Conservation (phyloP, 2,888 invertebrate species). For the Agrochola litura region DNA sequence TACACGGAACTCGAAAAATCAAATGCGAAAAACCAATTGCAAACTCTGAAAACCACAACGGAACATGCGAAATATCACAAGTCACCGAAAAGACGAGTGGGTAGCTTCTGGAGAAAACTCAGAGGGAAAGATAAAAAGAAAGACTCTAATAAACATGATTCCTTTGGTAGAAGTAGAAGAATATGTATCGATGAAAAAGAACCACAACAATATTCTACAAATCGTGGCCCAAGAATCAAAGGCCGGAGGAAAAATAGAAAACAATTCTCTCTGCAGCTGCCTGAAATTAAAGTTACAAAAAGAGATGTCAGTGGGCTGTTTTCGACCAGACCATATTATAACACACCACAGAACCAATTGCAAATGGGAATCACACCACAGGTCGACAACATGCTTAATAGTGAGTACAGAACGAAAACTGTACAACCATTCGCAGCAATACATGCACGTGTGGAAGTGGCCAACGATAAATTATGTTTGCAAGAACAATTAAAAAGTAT, state of each 20-base stretch:
- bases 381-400: constrained; percentile 10
- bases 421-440: background rate
- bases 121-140: constrained; percentile 58
- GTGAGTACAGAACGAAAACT: constrained; percentile 2
- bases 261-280: background rate
- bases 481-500: constrained; percentile 17
- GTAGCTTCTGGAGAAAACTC: constrained; percentile 67
- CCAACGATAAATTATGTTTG: background rate
- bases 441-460: too few species aligned
- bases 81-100: constrained; percentile 48
- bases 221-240: background rate
- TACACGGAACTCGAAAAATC: constrained; percentile 1
- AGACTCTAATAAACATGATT: constrained; percentile 18
- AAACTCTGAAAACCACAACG: constrained; percentile 10
- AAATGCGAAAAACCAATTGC: background rate
- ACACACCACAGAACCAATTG: constrained; percentile 13
- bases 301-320: constrained; percentile 23
- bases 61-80: constrained; percentile 48
- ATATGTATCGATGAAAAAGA: constrained; percentile 28
- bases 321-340: constrained; percentile 6
- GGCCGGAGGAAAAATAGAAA: constrained; percentile 30
- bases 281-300: constrained; percentile 23
- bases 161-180: constrained; percentile 30
- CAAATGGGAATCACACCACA: constrained; percentile 28
- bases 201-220: background rate